Evolutionary conservation across 2,888 invertebrate genomes (phyloP).

Genomic region (Chymomyza caudatula): DNA sequence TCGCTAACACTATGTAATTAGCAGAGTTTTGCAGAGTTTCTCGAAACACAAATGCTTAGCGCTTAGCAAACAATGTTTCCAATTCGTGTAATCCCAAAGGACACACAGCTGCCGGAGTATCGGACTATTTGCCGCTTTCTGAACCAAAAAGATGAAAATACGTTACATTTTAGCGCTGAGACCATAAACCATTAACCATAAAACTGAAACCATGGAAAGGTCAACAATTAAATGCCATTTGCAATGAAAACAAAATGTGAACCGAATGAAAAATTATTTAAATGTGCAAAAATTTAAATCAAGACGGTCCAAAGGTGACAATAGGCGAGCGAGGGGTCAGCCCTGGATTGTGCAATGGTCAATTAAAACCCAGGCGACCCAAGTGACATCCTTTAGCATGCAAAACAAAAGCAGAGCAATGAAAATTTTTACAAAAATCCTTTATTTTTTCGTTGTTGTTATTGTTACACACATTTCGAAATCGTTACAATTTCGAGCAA

Average conservation of each 20-base stretch:
- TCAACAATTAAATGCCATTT: conserved; percentile 70
- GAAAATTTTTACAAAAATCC: conserved; percentile 25
- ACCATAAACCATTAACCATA: not conserved
- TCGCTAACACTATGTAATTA: too few relatives aligned
- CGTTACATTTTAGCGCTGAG: conserved; percentile 39
- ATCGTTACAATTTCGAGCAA: not conserved
- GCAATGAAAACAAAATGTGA: conserved; percentile 44
- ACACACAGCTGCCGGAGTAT: not conserved
- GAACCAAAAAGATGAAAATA: conserved; percentile 26
- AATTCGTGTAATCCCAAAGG: not conserved
- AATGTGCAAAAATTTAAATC: conserved; percentile 50
- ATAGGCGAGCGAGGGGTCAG: conserved; percentile 38
- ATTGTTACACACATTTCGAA: not conserved
- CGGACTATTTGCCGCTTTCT: not conserved
- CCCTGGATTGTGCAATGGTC: conserved; percentile 44
- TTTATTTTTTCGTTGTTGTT: conserved; percentile 4
- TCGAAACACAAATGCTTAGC: not conserved
- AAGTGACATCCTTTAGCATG: conserved; percentile 33
- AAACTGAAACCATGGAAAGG: conserved; percentile 30
- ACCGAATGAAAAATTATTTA: conserved; percentile 66
- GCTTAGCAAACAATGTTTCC: not conserved
- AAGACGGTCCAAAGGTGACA: conserved; percentile 64
- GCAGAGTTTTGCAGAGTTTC: not conserved
- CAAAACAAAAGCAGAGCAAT: conserved; percentile 49
- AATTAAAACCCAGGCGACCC: conserved; percentile 44